Evolutionary conservation across 2,888 invertebrate species (phyloP), one percentile per base, ranked within the genome.

Genomic region (Trileptium ribeirensis): DNA sequence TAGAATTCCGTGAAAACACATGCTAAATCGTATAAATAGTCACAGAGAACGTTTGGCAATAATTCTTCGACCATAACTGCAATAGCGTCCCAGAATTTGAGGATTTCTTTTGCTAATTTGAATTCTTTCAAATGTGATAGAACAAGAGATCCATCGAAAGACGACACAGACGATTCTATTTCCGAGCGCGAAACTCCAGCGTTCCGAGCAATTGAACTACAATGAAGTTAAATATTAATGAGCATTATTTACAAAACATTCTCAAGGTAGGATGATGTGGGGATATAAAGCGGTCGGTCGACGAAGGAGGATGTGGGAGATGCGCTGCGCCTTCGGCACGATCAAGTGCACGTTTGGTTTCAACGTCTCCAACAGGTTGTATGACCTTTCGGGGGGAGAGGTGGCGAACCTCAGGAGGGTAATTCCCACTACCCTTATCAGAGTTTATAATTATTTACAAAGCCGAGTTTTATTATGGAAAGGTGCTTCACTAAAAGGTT

Each of bases 1-100:
- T 99, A 99, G 90, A 99, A 99, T 89, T 99, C 99, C 0, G 95
- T 93, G 88, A 98, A 99, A 0, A 93, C 92, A 1, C 94, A 93
- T n/a, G 95, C 93, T 81, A 98, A 92, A 87, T 98, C 97, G 90
- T 96, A 99, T 83, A 97, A 92, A 89, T 94, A 97, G 88, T 98
- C 98, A 89, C 99, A 99, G 38, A 99, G 90, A 79, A 92, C 92
- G 89, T 98, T 96, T 80, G 96, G 88, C 83, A 92, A 92, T 37
- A 97, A 90, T 88, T 96, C 37, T 80, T 80, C n/a, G 19, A 38
- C n/a, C 37, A 83, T 74, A 24, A 24, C 8, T 15, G 40, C n/a
- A 1, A 84, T 74, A 15, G 39, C 33, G 39, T 83, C 82, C n/a
- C n/a, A 64, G 19, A 85, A 84, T 80, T 79, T 77, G 15, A 89